phyloP scores from a whole-genome alignment of 2,888 invertebrate species.

The Lamproptera curius region DNA sequence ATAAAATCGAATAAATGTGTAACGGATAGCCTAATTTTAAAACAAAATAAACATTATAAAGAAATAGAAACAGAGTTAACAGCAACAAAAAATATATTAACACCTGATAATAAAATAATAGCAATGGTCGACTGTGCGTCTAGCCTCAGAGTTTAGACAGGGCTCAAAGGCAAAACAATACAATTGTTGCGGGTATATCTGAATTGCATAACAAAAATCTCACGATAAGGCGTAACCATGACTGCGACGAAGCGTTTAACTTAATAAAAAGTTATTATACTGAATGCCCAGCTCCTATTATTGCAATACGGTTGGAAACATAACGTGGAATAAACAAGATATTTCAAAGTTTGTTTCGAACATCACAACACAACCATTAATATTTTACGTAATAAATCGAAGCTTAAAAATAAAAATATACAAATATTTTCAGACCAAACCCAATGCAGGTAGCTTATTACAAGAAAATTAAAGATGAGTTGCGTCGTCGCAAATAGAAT shows the following conservation, averaged over 20 bases:
- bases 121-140: neutral
- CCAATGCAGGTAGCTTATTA: neutral
- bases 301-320: neutral
- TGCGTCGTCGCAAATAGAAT: neutral
- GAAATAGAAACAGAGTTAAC: neutral
- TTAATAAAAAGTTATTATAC: neutral
- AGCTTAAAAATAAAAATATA: too few relatives aligned
- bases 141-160: neutral
- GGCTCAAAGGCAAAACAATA: neutral
- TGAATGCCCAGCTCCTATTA: neutral
- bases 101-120: neutral
- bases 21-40: neutral
- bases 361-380: neutral
- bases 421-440: neutral
- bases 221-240: neutral
- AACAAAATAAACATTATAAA: neutral
- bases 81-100: neutral
- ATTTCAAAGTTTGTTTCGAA: neutral
- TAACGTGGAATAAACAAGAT: neutral
- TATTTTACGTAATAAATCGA: neutral
- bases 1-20: neutral
- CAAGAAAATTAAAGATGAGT: neutral
- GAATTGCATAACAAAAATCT: neutral
- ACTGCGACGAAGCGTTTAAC: too few relatives aligned
- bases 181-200: neutral